These are phyloP conservation scores for Microchirus variegatus DNA, from an alignment of 2,797 vertebrate species.

Conservation along the genomic window DNA sequence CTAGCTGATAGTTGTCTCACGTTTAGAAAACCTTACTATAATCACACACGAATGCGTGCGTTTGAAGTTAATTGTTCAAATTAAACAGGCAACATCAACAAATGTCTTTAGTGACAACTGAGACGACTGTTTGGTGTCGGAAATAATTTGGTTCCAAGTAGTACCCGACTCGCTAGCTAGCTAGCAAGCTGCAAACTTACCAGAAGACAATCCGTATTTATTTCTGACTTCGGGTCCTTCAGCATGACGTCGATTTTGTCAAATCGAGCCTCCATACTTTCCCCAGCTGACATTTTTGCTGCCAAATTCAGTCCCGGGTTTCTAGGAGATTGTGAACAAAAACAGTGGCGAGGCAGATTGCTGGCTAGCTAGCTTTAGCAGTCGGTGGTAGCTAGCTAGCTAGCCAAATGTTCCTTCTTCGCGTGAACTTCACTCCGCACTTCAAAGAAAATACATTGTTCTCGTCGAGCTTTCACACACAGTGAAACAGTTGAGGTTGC, in stretches of 20 bases:
- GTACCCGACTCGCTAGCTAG: conserved; percentile 57
- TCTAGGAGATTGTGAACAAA: conserved; percentile 53
- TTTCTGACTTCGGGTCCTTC: conserved; percentile 96
- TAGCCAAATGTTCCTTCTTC: conserved; percentile 76
- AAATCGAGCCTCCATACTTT: conserved; percentile 93
- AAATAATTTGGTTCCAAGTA: conserved; percentile 61
- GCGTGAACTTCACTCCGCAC: conserved; percentile 63
- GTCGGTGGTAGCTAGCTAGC: conserved; percentile 67
- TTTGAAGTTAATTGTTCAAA: background rate
- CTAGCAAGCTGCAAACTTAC: conserved; percentile 85
- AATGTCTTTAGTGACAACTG: conserved; percentile 47
- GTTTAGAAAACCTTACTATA: background rate
- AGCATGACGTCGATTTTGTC: conserved; percentile 97
- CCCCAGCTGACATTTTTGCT: conserved; percentile 89
- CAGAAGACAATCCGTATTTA: conserved; percentile 98
- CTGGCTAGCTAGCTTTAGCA: conserved; percentile 76
- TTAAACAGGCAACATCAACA: conserved; percentile 9
- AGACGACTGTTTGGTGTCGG: conserved; percentile 52
- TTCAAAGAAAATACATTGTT: conserved; percentile 76
- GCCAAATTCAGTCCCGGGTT: conserved; percentile 54
- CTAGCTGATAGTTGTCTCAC: background rate
- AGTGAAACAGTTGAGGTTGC: conserved; percentile 56
- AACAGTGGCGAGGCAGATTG: conserved; percentile 60
- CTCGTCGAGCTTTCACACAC: conserved; percentile 63
- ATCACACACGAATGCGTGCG: background rate